Base-by-base conservation (phyloP, 2,113 vertebrate genomes). In the Bufo gargarizans region DNA sequence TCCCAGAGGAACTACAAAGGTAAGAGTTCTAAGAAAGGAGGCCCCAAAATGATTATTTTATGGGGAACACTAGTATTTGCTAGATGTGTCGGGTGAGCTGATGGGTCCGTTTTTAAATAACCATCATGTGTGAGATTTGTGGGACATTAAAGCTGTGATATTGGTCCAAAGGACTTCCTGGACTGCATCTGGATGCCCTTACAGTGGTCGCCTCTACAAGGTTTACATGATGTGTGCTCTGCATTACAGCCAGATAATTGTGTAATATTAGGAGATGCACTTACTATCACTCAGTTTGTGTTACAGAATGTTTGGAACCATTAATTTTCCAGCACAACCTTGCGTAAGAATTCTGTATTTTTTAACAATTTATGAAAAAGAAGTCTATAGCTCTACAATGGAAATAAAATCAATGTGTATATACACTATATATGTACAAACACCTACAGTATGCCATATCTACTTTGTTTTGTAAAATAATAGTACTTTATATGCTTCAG, bases 361-460 rank as follows among this genome's bases (percentile, higher is more conserved):
- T 49, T 55, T 65, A 16, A 53, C 74, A 77, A 61, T 47, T 77
- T 61, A 49, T 20, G 10, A 61, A 61, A 58, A 14, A 53, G 12
- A 22, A 22, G 45, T 59, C 69, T 76, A 76, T 49, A 76, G 72
- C 47, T 50, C 45, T 74, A 59, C 22, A 58, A 72, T 65, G 47
- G 58, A 33, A 43, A 50, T 4, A 72, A 74, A 76, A 59, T 50
- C 43, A 43, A 88, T 84, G 82, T 84, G 69, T 65, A 89, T 89
- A 89, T 33, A 88, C 47, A 88, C 49, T 81, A 43, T 84, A 58
- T 63, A 88, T 82, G 72, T 88, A 88, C 72, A 88, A 81, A 58
- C 6, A 11, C 77, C 19, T 77, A 82, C 33, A 33, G 33, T 33
- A 33, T 33, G 33, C 1, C 33, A 1, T 47, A 88, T 88, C 33